Percentiles rank a stretch among this genome's conserved stretches.
These are phyloP conservation scores for Rhagoletis zephyria DNA, from an alignment of 1,140 invertebrate genomes.

Conservation along the genomic window DNA sequence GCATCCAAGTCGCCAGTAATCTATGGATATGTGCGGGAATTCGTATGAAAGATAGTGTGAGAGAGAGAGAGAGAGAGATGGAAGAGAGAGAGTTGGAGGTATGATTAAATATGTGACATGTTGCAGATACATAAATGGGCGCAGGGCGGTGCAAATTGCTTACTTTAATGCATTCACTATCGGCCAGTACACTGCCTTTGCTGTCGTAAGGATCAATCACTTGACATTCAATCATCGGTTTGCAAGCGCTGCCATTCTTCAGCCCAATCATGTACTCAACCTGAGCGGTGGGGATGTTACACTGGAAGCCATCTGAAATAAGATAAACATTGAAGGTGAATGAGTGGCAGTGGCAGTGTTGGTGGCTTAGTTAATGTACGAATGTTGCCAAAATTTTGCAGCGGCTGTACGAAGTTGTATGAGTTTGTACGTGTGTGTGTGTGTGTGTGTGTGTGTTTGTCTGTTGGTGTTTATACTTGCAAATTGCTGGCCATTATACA, in stretches of 20 bases:
- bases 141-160: conserved; percentile 36
- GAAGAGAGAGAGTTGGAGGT: not conserved
- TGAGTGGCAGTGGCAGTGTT: not conserved
- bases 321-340: conserved; percentile 45
- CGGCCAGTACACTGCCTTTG: conserved; percentile 77
- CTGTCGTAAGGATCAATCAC: conserved; percentile 80
- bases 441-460: not conserved
- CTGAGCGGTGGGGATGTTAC: conserved; percentile 75
- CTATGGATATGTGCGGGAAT: conserved; percentile 54
- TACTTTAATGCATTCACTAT: conserved; percentile 78
- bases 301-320: conserved; percentile 75
- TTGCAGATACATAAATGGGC: not conserved
- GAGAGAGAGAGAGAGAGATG: not conserved
- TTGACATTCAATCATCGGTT: conserved; percentile 79
- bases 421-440: not conserved
- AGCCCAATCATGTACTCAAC: conserved; percentile 67
- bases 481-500: conserved; percentile 21
- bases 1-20: conserved; percentile 77
- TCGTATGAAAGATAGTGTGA: no score
- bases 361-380: no score
- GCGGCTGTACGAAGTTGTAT: not conserved
- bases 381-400: no score
- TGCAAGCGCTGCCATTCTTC: conserved; percentile 70
- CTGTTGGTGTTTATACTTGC: conserved; percentile 25
- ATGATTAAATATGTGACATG: conserved; percentile 14